These are phyloP conservation scores for Rallus crepitans DNA, from an alignment of 2,797 vertebrate species.

Conservation along the genomic window DNA sequence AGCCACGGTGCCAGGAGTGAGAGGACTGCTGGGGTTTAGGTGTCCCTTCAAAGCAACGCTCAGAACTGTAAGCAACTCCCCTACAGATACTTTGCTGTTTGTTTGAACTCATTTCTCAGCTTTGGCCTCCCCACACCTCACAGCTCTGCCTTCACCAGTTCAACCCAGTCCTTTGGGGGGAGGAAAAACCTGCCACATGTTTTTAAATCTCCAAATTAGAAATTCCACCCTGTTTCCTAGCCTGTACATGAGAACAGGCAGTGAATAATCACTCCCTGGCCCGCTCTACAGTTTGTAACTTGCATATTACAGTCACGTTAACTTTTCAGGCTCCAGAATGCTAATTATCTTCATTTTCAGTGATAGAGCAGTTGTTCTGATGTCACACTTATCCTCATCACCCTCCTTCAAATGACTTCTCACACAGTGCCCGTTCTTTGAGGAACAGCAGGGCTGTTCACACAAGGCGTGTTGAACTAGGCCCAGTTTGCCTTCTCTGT, in stretches of 20 bases:
- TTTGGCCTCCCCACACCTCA: background rate
- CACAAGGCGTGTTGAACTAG: background rate
- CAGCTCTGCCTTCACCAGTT: background rate
- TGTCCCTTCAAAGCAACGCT: background rate
- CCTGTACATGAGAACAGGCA: background rate
- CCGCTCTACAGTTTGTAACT: background rate
- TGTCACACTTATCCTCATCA: background rate
- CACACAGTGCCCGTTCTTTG: background rate
- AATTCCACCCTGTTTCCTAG: background rate
- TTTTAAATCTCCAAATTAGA: background rate
- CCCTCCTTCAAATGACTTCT: background rate
- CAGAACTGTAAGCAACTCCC: rapidly evolving
- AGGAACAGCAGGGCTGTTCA: background rate
- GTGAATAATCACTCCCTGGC: background rate
- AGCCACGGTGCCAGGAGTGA: rapidly evolving
- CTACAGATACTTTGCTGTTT: background rate
- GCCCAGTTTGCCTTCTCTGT: background rate
- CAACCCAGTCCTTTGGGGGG: background rate
- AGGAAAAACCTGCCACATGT: background rate
- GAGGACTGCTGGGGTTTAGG: background rate
- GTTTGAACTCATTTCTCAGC: background rate
- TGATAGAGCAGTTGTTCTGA: background rate
- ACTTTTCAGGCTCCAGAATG: background rate
- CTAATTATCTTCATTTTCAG: background rate
- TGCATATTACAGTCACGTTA: background rate